These are phyloP conservation scores for Ormyrus thymus DNA, from an alignment of 2,888 invertebrate species.

Conservation along the genomic window DNA sequence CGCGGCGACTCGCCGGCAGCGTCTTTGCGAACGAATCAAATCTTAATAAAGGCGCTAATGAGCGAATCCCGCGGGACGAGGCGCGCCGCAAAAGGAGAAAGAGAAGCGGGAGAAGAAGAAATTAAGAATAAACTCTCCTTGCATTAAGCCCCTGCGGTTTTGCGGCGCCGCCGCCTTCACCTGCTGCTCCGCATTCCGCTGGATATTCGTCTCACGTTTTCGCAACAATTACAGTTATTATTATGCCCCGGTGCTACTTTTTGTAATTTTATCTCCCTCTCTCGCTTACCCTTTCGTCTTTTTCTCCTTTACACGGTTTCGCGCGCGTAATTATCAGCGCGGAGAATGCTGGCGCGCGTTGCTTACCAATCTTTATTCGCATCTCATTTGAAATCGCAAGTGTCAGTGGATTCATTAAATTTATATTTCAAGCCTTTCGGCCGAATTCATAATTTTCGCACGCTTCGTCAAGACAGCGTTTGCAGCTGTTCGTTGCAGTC, in stretches of 20 bases:
- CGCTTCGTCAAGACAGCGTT: background rate
- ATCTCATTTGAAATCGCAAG: slow-evolving; percentile 47
- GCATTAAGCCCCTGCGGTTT: slow-evolving; percentile 66
- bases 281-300: background rate
- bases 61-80: slow-evolving; percentile 63
- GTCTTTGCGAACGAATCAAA: slow-evolving; percentile 68
- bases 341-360: background rate
- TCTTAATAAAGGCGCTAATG: slow-evolving; percentile 72
- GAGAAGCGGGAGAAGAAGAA: slow-evolving; percentile 16
- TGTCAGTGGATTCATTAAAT: slow-evolving; percentile 40
- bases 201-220: slow-evolving; percentile 69
- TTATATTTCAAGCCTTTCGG: slow-evolving; percentile 16
- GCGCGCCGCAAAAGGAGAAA: slow-evolving; percentile 45
- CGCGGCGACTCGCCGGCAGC: background rate
- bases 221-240: slow-evolving; percentile 71
- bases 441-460: slow-evolving; percentile 17
- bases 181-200: slow-evolving; percentile 59
- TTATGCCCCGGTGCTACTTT: slow-evolving; percentile 61
- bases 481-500: background rate
- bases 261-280: slow-evolving; percentile 61
- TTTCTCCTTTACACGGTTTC: background rate
- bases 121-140: slow-evolving; percentile 57
- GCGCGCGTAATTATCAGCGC: slow-evolving; percentile 36
- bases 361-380: slow-evolving; percentile 38
- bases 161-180: slow-evolving; percentile 48